phyloP scores from a whole-genome alignment of 64 coral and sea anemone species.

The Trachythela sp. region DNA sequence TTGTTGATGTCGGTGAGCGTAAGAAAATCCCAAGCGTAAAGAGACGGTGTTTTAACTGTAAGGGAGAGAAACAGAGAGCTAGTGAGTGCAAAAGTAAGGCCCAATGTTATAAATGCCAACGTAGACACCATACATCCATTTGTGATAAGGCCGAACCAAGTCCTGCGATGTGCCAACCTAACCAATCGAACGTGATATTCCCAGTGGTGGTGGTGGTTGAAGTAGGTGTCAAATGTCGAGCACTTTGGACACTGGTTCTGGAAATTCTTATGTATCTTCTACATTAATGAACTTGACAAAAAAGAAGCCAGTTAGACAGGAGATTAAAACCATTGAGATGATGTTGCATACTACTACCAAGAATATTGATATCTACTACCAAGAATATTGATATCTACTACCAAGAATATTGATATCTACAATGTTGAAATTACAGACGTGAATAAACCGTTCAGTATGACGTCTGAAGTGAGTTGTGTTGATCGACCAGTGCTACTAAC shows the following conservation, averaged over 20 bases:
- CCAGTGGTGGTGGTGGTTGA: conserved; percentile 27
- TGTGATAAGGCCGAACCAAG: not conserved
- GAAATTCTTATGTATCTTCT: conserved; percentile 31
- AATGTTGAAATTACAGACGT: conserved; percentile 6
- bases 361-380: too few species aligned
- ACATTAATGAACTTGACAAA: not conserved
- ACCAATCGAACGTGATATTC: not conserved
- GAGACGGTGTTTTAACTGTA: conserved; percentile 66
- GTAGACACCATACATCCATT: conserved; percentile 22
- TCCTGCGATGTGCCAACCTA: not conserved
- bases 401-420: conserved; percentile 27
- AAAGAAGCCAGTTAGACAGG: not conserved
- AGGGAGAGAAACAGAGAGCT: conserved; percentile 40
- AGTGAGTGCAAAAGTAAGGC: conserved; percentile 35
- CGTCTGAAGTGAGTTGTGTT: conserved; percentile 19
- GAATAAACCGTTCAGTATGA: conserved; percentile 29
- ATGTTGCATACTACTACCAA: conserved; percentile 47
- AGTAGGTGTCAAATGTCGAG: conserved; percentile 34
- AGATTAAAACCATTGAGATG: conserved; percentile 49
- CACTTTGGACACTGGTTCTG: conserved; percentile 39
- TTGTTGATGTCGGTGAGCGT: conserved; percentile 1
- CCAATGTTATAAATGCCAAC: not conserved
- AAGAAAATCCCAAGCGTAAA: conserved; percentile 27
- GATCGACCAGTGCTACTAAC: conserved; percentile 34
- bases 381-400: too few species aligned